These are phyloP conservation scores for Paramormyrops kingsleyae DNA, from an alignment of 2,113 vertebrate genomes.

Conservation along the genomic window DNA sequence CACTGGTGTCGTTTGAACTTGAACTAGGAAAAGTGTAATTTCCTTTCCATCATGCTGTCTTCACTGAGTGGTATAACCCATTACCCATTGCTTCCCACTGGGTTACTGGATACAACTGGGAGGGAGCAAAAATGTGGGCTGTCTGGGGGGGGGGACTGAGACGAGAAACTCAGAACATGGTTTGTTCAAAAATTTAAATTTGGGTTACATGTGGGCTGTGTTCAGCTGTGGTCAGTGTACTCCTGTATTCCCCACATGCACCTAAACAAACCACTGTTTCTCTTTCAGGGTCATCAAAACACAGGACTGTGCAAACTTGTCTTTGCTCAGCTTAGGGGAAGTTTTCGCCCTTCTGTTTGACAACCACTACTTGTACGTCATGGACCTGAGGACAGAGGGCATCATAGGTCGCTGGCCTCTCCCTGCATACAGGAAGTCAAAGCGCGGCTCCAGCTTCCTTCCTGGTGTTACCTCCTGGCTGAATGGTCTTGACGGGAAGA, in stretches of 20 bases:
- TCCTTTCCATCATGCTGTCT: neutral
- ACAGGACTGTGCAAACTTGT: slow-evolving; percentile 80
- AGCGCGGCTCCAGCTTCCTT: slow-evolving; percentile 94
- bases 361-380: slow-evolving; percentile 89
- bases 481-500: slow-evolving; percentile 84
- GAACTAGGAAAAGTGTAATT: neutral
- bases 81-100: neutral
- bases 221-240: neutral
- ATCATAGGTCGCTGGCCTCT: slow-evolving; percentile 92
- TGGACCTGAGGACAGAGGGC: slow-evolving; percentile 92
- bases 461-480: slow-evolving; percentile 90
- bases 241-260: neutral
- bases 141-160: neutral
- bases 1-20: neutral
- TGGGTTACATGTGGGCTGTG: neutral
- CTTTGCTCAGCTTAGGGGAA: slow-evolving; percentile 89
- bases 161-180: neutral
- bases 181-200: neutral
- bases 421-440: slow-evolving; percentile 93
- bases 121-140: neutral
- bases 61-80: neutral
- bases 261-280: neutral
- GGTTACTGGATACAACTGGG: neutral
- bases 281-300: slow-evolving; percentile 85
- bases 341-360: slow-evolving; percentile 94